phyloP scores from a whole-genome alignment of 1,140 invertebrate species.

The Vanessa atalanta region DNA sequence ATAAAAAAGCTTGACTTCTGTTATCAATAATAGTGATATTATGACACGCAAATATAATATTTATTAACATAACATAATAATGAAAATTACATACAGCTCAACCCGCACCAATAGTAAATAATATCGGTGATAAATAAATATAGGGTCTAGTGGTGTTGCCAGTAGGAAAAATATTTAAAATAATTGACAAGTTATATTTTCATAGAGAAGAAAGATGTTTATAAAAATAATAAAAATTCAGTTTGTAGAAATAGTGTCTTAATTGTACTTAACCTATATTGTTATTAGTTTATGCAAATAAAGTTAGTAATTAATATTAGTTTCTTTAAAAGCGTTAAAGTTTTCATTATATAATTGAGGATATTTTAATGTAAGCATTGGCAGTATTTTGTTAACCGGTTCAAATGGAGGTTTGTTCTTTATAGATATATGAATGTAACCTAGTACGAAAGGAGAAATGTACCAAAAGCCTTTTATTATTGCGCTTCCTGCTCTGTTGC shows the following conservation, averaged over 20 bases:
- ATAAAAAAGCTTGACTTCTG: no score
- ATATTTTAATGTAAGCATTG: background rate
- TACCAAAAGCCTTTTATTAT: background rate
- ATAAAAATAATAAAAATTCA: slow-evolving; percentile 31
- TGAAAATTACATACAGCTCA: slow-evolving; percentile 15
- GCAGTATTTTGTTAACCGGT: background rate
- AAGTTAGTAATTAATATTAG: background rate
- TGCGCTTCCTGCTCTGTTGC: background rate
- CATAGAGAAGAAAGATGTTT: slow-evolving; percentile 33
- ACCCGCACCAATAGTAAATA: slow-evolving; percentile 27
- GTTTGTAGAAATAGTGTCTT: slow-evolving; percentile 11
- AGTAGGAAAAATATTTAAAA: slow-evolving; percentile 30
- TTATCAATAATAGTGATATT: no score
- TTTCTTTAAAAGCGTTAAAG: background rate
- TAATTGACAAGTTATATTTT: slow-evolving; percentile 35
- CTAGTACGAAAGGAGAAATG: background rate
- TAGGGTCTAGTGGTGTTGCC: slow-evolving; percentile 28
- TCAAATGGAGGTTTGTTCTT: background rate
- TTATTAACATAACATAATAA: background rate
- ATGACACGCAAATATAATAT: no score
- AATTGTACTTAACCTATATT: slow-evolving; percentile 2
- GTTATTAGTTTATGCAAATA: slow-evolving; percentile 5
- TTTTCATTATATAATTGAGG: background rate
- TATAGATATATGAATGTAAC: background rate
- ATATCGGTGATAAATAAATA: slow-evolving; percentile 26